Conservation (phyloP, 2,888 invertebrate genomes). For the Morpho achilles region DNA sequence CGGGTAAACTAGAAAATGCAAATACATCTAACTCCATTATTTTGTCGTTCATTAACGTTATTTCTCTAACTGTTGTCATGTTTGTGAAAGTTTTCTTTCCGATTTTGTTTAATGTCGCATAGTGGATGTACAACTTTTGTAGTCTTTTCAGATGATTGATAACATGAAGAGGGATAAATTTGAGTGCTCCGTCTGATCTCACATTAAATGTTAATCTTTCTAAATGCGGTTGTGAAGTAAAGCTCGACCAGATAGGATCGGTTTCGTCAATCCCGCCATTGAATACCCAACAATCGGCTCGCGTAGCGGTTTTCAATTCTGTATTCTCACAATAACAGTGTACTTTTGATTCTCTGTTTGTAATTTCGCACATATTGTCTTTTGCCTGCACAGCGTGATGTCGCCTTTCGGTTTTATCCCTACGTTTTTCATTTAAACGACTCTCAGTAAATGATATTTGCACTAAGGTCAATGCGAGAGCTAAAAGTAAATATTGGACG, state of each 20-base stretch:
- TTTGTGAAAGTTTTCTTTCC: constrained; percentile 87
- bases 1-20: constrained; percentile 86
- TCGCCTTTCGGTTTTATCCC: constrained; percentile 71
- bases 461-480: constrained; percentile 72
- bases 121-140: constrained; percentile 83
- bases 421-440: constrained; percentile 75
- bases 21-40: constrained; percentile 84
- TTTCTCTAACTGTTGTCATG: constrained; percentile 83
- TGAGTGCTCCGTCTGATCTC: constrained; percentile 83
- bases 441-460: constrained; percentile 76
- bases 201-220: constrained; percentile 85
- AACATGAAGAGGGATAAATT: constrained; percentile 84
- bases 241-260: constrained; percentile 85
- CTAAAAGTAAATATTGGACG: constrained; percentile 73
- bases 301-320: constrained; percentile 78
- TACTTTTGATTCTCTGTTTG: constrained; percentile 75
- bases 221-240: constrained; percentile 84
- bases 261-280: constrained; percentile 82
- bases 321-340: constrained; percentile 84
- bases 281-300: constrained; percentile 89
- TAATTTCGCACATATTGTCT: constrained; percentile 80
- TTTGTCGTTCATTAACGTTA: constrained; percentile 84
- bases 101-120: constrained; percentile 85
- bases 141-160: constrained; percentile 82
- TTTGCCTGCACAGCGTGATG: constrained; percentile 58